These are phyloP conservation scores for Luperina testacea DNA, from an alignment of 2,888 invertebrate genomes.

Conservation along the genomic window DNA sequence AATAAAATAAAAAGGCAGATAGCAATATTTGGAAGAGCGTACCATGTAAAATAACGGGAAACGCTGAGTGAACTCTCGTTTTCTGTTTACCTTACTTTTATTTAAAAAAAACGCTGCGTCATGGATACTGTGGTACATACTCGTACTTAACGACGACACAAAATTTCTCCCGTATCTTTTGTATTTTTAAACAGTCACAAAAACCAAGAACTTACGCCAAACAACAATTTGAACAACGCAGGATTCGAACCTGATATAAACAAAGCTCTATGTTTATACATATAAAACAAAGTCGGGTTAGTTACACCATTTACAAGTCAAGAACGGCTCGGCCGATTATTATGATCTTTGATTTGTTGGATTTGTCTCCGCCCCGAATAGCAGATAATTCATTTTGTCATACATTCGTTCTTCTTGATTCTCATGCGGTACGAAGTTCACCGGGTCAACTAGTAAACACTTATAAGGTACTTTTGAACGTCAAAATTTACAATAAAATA, in stretches of 20 bases:
- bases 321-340: too few species aligned
- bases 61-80: slow-evolving; percentile 27
- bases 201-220: not conserved
- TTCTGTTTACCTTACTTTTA: slow-evolving; percentile 13
- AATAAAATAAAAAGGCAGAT: slow-evolving; percentile 30
- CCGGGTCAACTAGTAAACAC: too few species aligned
- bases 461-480: too few species aligned
- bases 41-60: slow-evolving; percentile 36
- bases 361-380: too few species aligned
- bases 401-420: too few species aligned
- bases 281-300: too few species aligned
- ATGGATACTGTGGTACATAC: not conserved
- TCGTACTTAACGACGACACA: not conserved
- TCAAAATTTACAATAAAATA: not conserved
- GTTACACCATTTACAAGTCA: too few species aligned
- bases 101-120: not conserved
- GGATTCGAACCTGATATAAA: not conserved
- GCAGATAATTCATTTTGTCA: too few species aligned
- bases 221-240: not conserved
- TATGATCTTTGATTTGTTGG: too few species aligned
- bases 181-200: not conserved
- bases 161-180: not conserved
- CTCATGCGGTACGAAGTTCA: too few species aligned
- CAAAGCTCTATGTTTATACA: too few species aligned
- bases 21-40: not conserved